Evolutionary conservation across 2,888 invertebrate species (phyloP), one percentile per base, ranked within the genome.

Genomic region (Rutpela maculata): DNA sequence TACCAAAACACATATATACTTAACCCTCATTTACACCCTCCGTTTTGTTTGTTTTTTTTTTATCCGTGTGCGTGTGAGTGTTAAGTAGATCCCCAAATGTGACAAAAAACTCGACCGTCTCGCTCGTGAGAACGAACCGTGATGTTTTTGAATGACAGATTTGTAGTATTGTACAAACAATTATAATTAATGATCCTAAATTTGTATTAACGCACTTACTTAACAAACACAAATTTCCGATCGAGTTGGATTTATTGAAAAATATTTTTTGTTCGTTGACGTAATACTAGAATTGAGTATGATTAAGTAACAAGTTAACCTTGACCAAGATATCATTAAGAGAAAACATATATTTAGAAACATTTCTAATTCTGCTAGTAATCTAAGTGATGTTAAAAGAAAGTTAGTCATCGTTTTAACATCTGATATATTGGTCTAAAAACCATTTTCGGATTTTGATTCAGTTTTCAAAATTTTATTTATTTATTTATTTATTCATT

Each of bases 131-230:
- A 70, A 70, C 59, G n/a, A n/a, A 9, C 38, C 43, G 22, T 66
- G 60, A 70, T 43, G 60, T 11, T 43, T 60, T 26, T 67, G 26
- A 67, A 17, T 70, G 70, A 70, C 70, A 62, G 70, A 60, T 70
- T 31, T 60, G 57, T 59, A n/a, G 31, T 22, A 18, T 69, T 69
- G 12, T 69, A 59, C 38, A 69, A 69, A 69, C 69, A 59, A 56
- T 69, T 59, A 57, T 69, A 69, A 59, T 69, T 69, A 69, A 68
- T 55, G 67, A 9, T 55, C 15, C n/a, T n/a, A 31, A 56, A n/a
- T n/a, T 62, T 31, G 1, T n/a, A 43, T 43, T 11, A 43, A 43
- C 7, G 43, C 43, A 43, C 50, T n/a, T 3, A 43, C 50, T n/a
- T 3, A 6, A n/a, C n/a, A n/a, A 50, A 50, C 1, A 50, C 1